Evolutionary conservation across 2,797 vertebrate genomes (phyloP), one percentile per base, ranked within the genome.

Genomic region (Apogon hyalosoma): DNA sequence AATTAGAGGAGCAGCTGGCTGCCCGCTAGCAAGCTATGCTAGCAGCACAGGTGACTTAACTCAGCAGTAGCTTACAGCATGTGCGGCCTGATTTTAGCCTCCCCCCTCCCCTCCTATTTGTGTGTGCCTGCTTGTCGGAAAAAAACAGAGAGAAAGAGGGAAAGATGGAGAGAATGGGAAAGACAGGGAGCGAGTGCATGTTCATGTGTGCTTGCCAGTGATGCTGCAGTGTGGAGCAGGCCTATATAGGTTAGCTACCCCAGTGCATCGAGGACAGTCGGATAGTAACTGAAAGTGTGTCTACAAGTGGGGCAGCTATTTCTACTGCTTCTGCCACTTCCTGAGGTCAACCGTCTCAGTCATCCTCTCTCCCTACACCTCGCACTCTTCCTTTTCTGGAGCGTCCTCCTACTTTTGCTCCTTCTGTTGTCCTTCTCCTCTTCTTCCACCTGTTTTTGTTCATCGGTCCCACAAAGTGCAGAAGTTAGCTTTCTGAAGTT

Each of bases 271-370:
- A 94, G 92, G 91, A 92, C 90, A 92, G 80, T 80, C 82, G 69
- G 78, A 85, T 79, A 80, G 84, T 79, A 90, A 82, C 82, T 89
- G 79, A 93, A 89, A 91, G 85, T 88, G 87, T 93, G 80, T 92
- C 92, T 89, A 89, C 89, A 96, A 95, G 91, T 95, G 91, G 93
- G 94, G 85, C 95, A 94, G 91, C 93, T 95, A 94, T 94, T 94
- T 94, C 90, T 85, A 93, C 87, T 85, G 87, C 89, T 84, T 85
- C 89, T 73, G 77, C 84, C 83, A 88, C 92, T 90, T 88, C 73
- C 79, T 81, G 77, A 93, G 93, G 91, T 94, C 90, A 50, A 88
- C 57, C 77, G 64, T 65, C 75, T 56, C 73, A 62, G 74, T 76
- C 79, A 36, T 68, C 68, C 48, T 57, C 75, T 64, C 55, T 81